phyloP scores from a whole-genome alignment of 2,888 invertebrate species.

The Xylophagus ater region DNA sequence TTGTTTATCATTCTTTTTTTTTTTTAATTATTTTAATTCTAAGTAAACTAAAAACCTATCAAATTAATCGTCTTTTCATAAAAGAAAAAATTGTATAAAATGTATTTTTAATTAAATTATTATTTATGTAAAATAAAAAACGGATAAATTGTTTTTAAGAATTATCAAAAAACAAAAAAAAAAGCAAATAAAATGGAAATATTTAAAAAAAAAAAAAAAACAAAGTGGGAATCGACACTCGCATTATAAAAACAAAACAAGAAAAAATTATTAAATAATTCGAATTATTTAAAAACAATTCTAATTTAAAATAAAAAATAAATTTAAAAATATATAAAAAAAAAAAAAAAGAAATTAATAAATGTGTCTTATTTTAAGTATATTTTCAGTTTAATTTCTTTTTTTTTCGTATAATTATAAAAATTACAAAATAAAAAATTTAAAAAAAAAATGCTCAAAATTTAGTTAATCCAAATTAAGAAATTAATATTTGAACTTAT shows the following conservation, averaged over 20 bases:
- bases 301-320: not conserved
- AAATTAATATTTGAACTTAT: too few relatives aligned
- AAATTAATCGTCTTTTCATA: too few relatives aligned
- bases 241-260: constrained; percentile 8
- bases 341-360: not conserved
- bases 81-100: too few relatives aligned
- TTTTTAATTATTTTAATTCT: constrained; percentile 3
- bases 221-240: constrained; percentile 15
- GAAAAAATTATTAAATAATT: constrained; percentile 4
- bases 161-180: constrained; percentile 2
- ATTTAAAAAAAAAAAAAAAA: constrained; percentile 2
- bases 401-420: too few relatives aligned
- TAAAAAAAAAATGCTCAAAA: constrained; percentile 7
- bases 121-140: constrained; percentile 1
- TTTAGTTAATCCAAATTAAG: too few relatives aligned
- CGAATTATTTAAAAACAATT: constrained; percentile 8
- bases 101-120: too few relatives aligned
- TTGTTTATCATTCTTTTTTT: too few relatives aligned
- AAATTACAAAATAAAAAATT: constrained; percentile 5
- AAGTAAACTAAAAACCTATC: too few relatives aligned
- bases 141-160: too few relatives aligned
- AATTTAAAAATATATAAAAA: constrained; percentile 1
- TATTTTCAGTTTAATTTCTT: too few relatives aligned
- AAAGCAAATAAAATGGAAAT: constrained; percentile 5
- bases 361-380: constrained; percentile 8